A percentile compares a stretch with the other conserved stretches of the same genome.
These are phyloP conservation scores for Agrotis clavis DNA, from an alignment of 2,888 invertebrate species.

Conservation along the genomic window DNA sequence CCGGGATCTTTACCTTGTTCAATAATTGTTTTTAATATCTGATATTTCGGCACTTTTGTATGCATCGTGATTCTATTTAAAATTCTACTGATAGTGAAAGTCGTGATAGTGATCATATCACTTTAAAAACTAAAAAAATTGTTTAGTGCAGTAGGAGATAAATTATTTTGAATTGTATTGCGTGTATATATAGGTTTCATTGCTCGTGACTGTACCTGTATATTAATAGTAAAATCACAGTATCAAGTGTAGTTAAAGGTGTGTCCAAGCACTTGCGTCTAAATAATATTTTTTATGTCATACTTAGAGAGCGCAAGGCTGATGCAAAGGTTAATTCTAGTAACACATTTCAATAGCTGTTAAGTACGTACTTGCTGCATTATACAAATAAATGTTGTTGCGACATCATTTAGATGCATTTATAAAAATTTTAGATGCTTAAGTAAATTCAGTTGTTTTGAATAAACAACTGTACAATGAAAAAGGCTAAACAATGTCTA, in stretches of 20 bases:
- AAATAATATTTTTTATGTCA: slow-evolving; percentile 44
- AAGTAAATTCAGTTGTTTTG: background rate
- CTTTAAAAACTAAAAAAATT: no score
- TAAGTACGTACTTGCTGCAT: slow-evolving; percentile 39
- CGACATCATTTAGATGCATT: slow-evolving; percentile 11
- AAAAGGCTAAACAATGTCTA: no score
- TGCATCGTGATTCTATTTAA: no score
- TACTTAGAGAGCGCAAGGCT: slow-evolving; percentile 35
- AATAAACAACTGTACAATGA: background rate
- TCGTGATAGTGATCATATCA: no score
- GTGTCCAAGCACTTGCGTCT: slow-evolving; percentile 23
- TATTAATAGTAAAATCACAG: slow-evolving; percentile 10
- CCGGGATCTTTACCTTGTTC: no score
- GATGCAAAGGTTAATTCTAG: slow-evolving; percentile 39
- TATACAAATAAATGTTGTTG: slow-evolving; percentile 29
- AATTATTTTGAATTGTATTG: no score
- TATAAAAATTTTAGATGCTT: slow-evolving; percentile 3
- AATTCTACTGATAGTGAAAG: no score
- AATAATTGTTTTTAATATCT: no score
- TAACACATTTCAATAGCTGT: slow-evolving; percentile 29
- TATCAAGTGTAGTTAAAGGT: slow-evolving; percentile 22
- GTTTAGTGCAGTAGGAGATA: no score
- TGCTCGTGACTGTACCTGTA: background rate
- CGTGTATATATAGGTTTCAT: no score
- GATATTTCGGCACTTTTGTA: no score